Evolutionary conservation across 2,797 vertebrate species (phyloP).

Genomic region (Staurois parvus): DNA sequence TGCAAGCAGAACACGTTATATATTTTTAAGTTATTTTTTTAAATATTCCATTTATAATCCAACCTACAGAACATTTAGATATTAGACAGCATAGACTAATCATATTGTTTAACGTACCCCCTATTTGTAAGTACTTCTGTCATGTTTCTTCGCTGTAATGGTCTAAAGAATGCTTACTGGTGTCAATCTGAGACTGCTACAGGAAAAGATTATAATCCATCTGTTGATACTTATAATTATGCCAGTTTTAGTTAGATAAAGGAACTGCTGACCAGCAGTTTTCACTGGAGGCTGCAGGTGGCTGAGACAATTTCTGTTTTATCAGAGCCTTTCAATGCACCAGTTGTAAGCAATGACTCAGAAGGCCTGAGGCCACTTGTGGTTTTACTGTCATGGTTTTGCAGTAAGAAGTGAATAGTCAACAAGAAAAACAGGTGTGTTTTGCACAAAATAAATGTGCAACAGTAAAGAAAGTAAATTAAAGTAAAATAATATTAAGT

Average conservation of each 20-base stretch:
- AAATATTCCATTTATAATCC: too few relatives aligned
- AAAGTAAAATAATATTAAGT: too few relatives aligned
- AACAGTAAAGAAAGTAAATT: not conserved
- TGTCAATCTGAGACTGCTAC: conserved; percentile 68
- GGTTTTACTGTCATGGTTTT: conserved; percentile 83
- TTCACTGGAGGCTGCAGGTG: conserved; percentile 72
- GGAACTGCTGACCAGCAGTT: conserved; percentile 69
- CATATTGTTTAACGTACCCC: too few relatives aligned
- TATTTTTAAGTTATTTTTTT: too few relatives aligned
- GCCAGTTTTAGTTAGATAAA: conserved; percentile 66
- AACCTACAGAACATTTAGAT: too few relatives aligned
- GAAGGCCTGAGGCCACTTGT: conserved; percentile 77
- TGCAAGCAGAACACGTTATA: too few relatives aligned
- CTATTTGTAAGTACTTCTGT: too few relatives aligned
- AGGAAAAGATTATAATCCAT: conserved; percentile 68
- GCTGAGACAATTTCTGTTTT: conserved; percentile 63
- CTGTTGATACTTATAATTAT: conserved; percentile 66
- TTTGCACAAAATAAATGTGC: conserved; percentile 30
- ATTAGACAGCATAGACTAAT: too few relatives aligned
- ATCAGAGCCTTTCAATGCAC: conserved; percentile 70
- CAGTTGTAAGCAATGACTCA: conserved; percentile 76
- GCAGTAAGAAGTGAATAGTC: conserved; percentile 75
- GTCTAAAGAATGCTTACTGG: conserved; percentile 54
- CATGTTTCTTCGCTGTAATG: too few relatives aligned
- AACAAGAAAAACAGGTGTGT: conserved; percentile 74